Percentiles rank a stretch among this genome's conserved stretches.
Conservation (phyloP, 2,113 vertebrate species). For the Tapirus terrestris region DNA sequence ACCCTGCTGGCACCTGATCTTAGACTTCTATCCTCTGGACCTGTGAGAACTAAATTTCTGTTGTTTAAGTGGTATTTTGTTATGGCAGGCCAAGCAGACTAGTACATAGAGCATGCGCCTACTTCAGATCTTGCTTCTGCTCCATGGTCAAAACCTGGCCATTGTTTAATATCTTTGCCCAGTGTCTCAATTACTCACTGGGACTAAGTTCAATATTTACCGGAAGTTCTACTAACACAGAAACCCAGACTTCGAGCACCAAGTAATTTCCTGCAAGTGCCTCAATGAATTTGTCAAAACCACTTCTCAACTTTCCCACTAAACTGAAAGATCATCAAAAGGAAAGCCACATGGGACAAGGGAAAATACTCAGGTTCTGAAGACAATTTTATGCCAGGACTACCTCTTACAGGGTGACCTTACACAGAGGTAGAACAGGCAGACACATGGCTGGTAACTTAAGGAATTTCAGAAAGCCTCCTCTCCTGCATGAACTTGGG, state of each 20-base stretch:
- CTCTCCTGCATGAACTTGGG: neutral
- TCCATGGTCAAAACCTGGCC: neutral
- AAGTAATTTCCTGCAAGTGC: neutral
- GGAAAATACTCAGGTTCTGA: conserved; percentile 3
- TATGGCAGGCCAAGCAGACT: neutral
- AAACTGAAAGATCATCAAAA: conserved; percentile 15
- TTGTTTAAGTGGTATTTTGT: neutral
- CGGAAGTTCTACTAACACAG: neutral
- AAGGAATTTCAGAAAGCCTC: neutral
- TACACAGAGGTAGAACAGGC: neutral
- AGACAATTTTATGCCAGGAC: conserved; percentile 7
- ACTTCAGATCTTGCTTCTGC: neutral
- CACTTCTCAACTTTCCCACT: conserved; percentile 11
- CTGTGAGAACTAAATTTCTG: neutral
- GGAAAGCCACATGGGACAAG: neutral
- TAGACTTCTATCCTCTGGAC: neutral
- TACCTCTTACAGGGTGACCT: neutral
- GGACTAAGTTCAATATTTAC: neutral
- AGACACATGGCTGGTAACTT: neutral
- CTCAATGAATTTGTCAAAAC: conserved; percentile 11
- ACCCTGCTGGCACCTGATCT: neutral
- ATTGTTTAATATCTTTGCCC: neutral
- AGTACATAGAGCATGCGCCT: neutral
- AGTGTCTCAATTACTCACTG: neutral
- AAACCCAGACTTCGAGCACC: neutral